Evolutionary conservation across 2,888 invertebrate genomes (phyloP).

Genomic region (Hypercompe scribonia): DNA sequence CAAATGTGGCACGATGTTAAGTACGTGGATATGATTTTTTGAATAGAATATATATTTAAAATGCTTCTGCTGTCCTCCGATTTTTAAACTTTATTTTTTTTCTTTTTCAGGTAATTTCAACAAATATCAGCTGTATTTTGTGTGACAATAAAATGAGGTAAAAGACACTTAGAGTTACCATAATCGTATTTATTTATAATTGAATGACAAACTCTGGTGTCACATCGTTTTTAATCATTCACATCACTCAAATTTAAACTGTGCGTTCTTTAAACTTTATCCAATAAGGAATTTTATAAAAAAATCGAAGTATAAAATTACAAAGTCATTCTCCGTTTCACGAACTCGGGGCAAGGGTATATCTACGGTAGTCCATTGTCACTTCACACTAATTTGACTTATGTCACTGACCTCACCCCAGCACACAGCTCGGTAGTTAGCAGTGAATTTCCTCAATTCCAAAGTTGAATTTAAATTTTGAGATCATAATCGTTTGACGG

Average conservation of each 20-base stretch:
- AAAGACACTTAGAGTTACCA: not conserved
- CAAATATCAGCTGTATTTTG: not conserved
- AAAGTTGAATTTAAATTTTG: conserved; percentile 36
- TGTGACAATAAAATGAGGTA: not conserved
- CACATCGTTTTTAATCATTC: no score
- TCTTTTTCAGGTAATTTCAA: conserved; percentile 3
- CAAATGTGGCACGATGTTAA: not conserved
- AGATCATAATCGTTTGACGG: conserved; percentile 31
- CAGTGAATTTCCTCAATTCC: conserved; percentile 32
- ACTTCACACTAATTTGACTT: conserved; percentile 34
- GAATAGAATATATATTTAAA: not conserved
- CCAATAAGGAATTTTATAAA: not conserved
- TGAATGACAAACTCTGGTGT: not conserved
- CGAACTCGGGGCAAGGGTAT: conserved; percentile 34
- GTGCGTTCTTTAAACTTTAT: not conserved
- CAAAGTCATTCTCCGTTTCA: conserved; percentile 17
- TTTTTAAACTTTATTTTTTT: not conserved
- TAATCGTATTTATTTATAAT: not conserved
- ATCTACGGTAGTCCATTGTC: conserved; percentile 27
- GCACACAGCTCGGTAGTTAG: conserved; percentile 14
- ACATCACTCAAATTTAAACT: not conserved
- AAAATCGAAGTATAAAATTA: conserved; percentile 3
- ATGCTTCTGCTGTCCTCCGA: not conserved
- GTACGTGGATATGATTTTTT: not conserved
- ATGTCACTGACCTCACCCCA: conserved; percentile 41